phyloP scores from a whole-genome alignment of 2,888 invertebrate genomes.

The Hirtodrosophila histrioides region DNA sequence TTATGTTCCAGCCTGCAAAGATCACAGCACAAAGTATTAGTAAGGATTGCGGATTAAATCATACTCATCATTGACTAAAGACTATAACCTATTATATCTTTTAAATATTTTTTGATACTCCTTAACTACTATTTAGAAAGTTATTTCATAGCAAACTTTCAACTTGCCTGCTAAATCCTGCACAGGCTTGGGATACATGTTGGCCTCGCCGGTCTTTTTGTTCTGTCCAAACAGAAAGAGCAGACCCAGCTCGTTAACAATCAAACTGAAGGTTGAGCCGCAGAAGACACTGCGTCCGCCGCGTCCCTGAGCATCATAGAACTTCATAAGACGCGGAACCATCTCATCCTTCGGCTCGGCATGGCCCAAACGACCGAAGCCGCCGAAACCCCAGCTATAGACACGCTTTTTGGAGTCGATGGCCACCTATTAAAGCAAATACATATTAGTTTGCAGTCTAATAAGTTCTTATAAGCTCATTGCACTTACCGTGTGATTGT shows the following conservation, averaged over 20 bases:
- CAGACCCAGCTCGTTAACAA: slow-evolving; percentile 91
- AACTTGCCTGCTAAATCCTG: slow-evolving; percentile 91
- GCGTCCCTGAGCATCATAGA: slow-evolving; percentile 93
- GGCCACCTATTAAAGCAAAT: slow-evolving; percentile 86
- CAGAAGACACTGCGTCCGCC: slow-evolving; percentile 93
- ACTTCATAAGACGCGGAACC: slow-evolving; percentile 94
- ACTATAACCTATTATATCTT: too few relatives aligned
- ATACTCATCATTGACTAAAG: too few relatives aligned
- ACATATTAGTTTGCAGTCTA: neutral
- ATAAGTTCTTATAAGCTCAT: too few relatives aligned
- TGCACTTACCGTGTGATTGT: slow-evolving; percentile 92
- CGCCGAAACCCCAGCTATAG: slow-evolving; percentile 98
- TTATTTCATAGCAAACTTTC: neutral
- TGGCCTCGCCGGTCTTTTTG: slow-evolving; percentile 96
- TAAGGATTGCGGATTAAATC: neutral
- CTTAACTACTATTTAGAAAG: too few relatives aligned
- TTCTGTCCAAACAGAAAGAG: slow-evolving; percentile 94
- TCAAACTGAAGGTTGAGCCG: slow-evolving; percentile 94
- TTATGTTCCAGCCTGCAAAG: slow-evolving; percentile 92
- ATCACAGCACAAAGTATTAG: too few relatives aligned
- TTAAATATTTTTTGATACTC: too few relatives aligned
- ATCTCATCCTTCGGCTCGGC: slow-evolving; percentile 96
- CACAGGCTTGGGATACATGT: slow-evolving; percentile 98
- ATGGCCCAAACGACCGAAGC: slow-evolving; percentile 96
- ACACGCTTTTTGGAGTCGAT: slow-evolving; percentile 95